A percentile compares a stretch with the other conserved stretches of the same genome.
Conservation (phyloP, 2,113 vertebrate genomes). For the Hippocampus mohnikei region DNA sequence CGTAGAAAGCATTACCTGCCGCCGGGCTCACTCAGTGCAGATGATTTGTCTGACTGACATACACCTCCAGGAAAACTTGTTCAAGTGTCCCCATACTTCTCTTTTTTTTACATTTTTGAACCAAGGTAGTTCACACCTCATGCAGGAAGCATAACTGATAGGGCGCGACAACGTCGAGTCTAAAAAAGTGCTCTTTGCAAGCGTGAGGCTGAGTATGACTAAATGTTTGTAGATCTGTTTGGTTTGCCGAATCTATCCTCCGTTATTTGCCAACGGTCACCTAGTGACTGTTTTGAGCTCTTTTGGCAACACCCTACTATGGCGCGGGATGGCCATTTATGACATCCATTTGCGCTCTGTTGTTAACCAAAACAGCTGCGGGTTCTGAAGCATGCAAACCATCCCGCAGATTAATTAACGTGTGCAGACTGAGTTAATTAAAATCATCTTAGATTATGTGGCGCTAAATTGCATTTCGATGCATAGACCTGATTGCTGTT, state of each 20-base stretch:
- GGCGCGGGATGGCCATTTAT: no score
- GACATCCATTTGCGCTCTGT: no score
- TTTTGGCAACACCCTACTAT: no score
- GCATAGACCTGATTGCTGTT: no score
- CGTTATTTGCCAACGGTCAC: no score
- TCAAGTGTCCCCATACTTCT: slow-evolving; percentile 8
- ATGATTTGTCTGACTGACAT: slow-evolving; percentile 2
- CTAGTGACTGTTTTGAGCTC: no score
- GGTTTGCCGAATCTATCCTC: background rate
- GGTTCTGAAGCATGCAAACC: no score
- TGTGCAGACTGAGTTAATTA: no score
- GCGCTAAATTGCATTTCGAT: background rate
- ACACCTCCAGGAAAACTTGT: background rate
- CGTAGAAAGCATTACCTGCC: slow-evolving; percentile 8
- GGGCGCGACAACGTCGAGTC: background rate
- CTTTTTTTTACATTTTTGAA: background rate
- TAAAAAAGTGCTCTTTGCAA: slow-evolving; percentile 31
- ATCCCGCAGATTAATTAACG: no score
- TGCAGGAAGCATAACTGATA: background rate
- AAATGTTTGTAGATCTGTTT: background rate
- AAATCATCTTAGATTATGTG: no score
- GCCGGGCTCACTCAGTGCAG: slow-evolving; percentile 2
- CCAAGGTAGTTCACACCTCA: background rate
- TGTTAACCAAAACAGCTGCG: no score
- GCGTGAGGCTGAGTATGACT: background rate